A percentile compares a stretch with the other conserved stretches of the same genome.
Conservation (phyloP, 2,888 invertebrate genomes). For the Pomacea canaliculata region DNA sequence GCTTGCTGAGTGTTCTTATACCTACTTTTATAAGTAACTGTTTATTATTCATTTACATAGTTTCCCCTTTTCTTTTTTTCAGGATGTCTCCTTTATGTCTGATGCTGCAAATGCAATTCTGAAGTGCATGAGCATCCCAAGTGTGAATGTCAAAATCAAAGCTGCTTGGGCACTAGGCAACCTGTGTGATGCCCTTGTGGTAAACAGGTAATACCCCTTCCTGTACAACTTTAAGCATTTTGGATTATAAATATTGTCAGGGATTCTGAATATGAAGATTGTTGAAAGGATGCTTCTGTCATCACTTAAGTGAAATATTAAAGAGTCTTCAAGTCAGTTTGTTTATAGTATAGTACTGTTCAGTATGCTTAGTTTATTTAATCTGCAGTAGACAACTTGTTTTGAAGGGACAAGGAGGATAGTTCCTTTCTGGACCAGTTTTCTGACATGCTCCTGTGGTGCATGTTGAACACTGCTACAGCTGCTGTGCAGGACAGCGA, state of each 20-base stretch:
- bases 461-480: slow-evolving; percentile 79
- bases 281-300: too few relatives aligned
- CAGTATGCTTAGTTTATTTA: too few relatives aligned
- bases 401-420: slow-evolving; percentile 48
- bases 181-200: slow-evolving; percentile 83
- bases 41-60: too few relatives aligned
- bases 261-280: too few relatives aligned
- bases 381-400: neutral
- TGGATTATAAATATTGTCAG: too few relatives aligned
- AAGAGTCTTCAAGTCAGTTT: too few relatives aligned
- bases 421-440: slow-evolving; percentile 75
- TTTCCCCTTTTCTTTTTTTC: slow-evolving; percentile 9
- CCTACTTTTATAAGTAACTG: too few relatives aligned
- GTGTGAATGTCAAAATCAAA: slow-evolving; percentile 81
- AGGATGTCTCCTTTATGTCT: slow-evolving; percentile 74
- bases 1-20: too few relatives aligned
- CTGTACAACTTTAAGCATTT: neutral
- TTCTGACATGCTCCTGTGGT: slow-evolving; percentile 78
- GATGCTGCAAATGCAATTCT: slow-evolving; percentile 84
- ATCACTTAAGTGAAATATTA: too few relatives aligned
- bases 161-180: slow-evolving; percentile 90
- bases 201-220: slow-evolving; percentile 75
- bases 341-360: too few relatives aligned
- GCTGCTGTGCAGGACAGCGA: slow-evolving; percentile 80
- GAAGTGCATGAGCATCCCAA: slow-evolving; percentile 75